Percentiles rank a stretch among this genome's conserved stretches.
phyloP scores from a whole-genome alignment of 2,113 vertebrate species.

The Saguinus imperator region DNA sequence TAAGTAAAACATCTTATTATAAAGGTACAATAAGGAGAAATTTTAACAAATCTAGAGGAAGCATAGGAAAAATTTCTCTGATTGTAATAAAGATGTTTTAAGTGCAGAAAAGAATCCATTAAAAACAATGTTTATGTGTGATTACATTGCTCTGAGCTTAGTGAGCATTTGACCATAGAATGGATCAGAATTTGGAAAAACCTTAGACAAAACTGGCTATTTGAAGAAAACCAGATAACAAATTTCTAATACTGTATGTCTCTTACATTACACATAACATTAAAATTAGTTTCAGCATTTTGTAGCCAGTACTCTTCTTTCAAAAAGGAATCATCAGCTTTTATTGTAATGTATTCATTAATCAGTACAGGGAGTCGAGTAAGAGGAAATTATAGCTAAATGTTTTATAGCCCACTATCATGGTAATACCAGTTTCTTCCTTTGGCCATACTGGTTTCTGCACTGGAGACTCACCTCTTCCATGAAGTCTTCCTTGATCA shows the following conservation, averaged over 20 bases:
- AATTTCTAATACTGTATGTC: neutral
- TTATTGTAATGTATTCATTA: neutral
- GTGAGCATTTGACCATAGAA: neutral
- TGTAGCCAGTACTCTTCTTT: neutral
- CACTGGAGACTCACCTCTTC: neutral
- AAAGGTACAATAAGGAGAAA: neutral
- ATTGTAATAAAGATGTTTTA: neutral
- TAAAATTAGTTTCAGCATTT: constrained; percentile 46
- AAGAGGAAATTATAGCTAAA: neutral
- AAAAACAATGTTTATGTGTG: neutral
- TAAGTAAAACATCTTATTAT: constrained; percentile 82
- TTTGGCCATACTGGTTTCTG: neutral
- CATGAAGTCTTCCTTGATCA: neutral
- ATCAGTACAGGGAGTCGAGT: neutral
- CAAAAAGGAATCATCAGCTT: neutral
- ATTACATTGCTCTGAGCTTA: neutral
- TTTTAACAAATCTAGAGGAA: neutral
- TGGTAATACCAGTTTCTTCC: accelerated
- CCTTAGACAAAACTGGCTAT: neutral
- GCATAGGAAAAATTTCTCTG: neutral
- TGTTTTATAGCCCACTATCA: accelerated
- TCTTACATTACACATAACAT: constrained; percentile 22
- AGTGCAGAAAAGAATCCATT: neutral
- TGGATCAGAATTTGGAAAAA: neutral
- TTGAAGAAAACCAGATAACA: constrained; percentile 8